These are phyloP conservation scores for Heterodera filipjevi DNA, from an alignment of 2,888 invertebrate species.

Conservation along the genomic window DNA sequence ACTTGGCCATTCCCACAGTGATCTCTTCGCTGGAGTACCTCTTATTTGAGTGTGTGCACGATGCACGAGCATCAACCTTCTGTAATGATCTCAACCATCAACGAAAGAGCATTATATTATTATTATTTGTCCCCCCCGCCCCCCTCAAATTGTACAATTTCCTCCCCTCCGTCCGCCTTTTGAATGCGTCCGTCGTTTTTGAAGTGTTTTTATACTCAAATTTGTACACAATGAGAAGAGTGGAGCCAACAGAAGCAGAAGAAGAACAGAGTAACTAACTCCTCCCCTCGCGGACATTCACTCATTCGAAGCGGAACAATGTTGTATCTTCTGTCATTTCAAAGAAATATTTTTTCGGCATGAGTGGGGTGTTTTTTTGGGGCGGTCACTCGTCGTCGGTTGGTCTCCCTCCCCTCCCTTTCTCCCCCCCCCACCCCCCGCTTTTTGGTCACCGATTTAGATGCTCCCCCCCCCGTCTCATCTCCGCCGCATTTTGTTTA, in stretches of 20 bases:
- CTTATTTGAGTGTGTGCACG: background rate
- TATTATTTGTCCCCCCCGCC: too few species aligned
- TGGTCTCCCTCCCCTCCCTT: background rate
- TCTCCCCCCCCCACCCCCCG: background rate
- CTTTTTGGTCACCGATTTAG: background rate
- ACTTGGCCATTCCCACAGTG: conserved; percentile 36
- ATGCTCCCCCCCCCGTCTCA: background rate
- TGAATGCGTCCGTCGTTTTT: background rate
- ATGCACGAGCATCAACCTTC: background rate
- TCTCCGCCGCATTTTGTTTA: background rate
- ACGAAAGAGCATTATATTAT: too few species aligned
- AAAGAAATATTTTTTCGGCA: background rate
- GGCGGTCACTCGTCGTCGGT: conserved; percentile 6
- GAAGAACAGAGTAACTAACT: background rate
- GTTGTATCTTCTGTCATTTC: background rate
- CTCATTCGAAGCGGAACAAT: too few species aligned
- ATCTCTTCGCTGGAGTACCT: conserved; percentile 40
- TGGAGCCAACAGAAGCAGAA: background rate
- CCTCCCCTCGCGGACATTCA: too few species aligned
- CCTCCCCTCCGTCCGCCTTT: background rate
- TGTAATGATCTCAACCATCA: background rate
- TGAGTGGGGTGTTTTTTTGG: background rate
- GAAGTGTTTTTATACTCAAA: conserved; percentile 4
- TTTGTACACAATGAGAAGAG: background rate
- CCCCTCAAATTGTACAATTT: background rate